Percentiles rank a stretch among this genome's conserved stretches.
These are phyloP conservation scores for Agapornis roseicollis DNA, from an alignment of 2,113 vertebrate species.

Conservation along the genomic window DNA sequence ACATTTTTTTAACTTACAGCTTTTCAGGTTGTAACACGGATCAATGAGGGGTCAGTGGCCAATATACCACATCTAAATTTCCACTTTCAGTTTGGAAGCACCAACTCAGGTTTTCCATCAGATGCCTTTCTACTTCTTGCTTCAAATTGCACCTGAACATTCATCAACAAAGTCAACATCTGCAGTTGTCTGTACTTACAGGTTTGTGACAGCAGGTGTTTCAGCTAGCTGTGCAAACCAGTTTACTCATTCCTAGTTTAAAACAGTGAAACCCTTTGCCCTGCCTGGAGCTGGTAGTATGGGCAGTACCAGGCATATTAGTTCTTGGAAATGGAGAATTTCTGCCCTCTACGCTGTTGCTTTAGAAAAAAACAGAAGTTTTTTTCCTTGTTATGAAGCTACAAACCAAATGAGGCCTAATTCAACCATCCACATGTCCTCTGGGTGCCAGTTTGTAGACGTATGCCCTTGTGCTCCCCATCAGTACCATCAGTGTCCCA, in stretches of 20 bases:
- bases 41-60: not conserved
- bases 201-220: not conserved
- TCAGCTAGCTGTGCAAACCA: not conserved
- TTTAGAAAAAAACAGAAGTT: not conserved
- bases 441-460: fast-evolving
- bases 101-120: not conserved
- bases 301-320: not conserved
- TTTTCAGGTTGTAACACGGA: not conserved
- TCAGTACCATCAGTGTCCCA: not conserved
- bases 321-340: not conserved
- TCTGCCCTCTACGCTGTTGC: not conserved
- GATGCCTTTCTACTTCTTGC: not conserved
- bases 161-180: not conserved
- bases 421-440: not conserved
- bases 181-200: not conserved
- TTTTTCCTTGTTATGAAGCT: not conserved
- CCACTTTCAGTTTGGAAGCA: not conserved
- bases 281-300: not conserved
- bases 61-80: not conserved
- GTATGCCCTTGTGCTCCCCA: not conserved
- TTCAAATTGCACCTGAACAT: not conserved
- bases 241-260: not conserved
- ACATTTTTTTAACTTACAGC: not conserved
- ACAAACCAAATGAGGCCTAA: not conserved
- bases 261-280: not conserved